These are phyloP conservation scores for Dreissena rostriformis DNA, from an alignment of 1,140 invertebrate species.

Conservation along the genomic window DNA sequence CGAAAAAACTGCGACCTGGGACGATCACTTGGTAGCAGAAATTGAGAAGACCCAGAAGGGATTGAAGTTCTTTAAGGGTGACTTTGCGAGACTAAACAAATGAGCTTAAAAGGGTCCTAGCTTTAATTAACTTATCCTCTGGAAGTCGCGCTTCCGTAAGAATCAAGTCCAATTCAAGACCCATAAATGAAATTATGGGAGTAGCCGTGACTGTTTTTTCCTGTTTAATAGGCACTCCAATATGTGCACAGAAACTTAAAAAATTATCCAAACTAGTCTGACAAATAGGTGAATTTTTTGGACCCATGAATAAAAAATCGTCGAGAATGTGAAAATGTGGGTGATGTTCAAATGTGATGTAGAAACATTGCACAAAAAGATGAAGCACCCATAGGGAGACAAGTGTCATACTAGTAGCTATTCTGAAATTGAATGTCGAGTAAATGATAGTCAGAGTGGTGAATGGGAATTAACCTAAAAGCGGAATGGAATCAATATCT, in stretches of 20 bases:
- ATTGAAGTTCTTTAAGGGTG: slow-evolving; percentile 32
- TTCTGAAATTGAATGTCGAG: too few relatives aligned
- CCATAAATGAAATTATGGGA: slow-evolving; percentile 7
- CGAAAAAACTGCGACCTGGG: slow-evolving; percentile 35
- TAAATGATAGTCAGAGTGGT: not conserved
- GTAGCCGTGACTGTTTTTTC: slow-evolving; percentile 12
- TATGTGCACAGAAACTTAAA: slow-evolving; percentile 1
- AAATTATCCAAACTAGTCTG: slow-evolving; percentile 4
- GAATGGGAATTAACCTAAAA: slow-evolving; percentile 3
- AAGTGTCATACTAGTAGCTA: too few relatives aligned
- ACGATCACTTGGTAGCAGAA: slow-evolving; percentile 36
- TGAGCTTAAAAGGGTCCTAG: too few relatives aligned
- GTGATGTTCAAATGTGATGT: too few relatives aligned
- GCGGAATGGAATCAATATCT: too few relatives aligned
- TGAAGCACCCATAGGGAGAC: too few relatives aligned
- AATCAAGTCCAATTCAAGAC: slow-evolving; percentile 30
- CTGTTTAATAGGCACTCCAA: slow-evolving; percentile 26
- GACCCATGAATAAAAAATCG: too few relatives aligned
- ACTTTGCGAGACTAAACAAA: not conserved
- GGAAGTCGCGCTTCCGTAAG: slow-evolving; percentile 19
- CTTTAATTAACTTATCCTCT: slow-evolving; percentile 23
- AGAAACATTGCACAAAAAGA: too few relatives aligned
- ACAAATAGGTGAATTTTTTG: not conserved
- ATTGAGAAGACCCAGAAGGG: slow-evolving; percentile 49
- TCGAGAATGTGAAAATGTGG: too few relatives aligned